Base-by-base conservation (phyloP, 2,113 vertebrate genomes). In the Orthochromis malagaraziensis region DNA sequence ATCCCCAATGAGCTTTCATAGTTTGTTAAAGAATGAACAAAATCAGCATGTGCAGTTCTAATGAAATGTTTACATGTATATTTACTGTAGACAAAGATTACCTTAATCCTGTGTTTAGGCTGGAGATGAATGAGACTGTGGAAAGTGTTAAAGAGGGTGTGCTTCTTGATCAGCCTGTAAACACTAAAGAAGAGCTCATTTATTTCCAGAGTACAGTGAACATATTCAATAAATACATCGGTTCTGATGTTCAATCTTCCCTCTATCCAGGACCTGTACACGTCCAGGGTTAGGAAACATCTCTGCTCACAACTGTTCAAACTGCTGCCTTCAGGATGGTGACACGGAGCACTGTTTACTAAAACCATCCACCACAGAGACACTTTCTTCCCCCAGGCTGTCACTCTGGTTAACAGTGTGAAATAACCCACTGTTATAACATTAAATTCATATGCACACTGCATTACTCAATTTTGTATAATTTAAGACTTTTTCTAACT, bases 1-100 rank as follows among this genome's bases (percentile, higher is more conserved):
- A 6, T 54, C n/a, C 0, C 0, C 51, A 11, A 1, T 54, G 1
- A 54, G 51, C 51, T 54, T 21, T 4, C 1, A 11, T 4, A 54
- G 51, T 21, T 54, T 54, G 51, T 12, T 54, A 54, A 1, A 21
- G 3, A 54, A 6, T 2, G n/a, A 53, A 53, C 5, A 53, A 54
- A 54, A 11, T 21, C 9, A 54, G n/a, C 51, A 21, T 11, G 51
- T 2, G 10, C n/a, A 54, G 5, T 54, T 54, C 5, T 21, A 54
- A 21, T 54, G 10, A 51, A 51, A 54, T 54, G 5, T 21, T 54
- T 2, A 54, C 0, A 54, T 54, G 6, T 54, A 54, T 21, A 54
- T 54, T 54, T 54, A 54, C n/a, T 54, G 10, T 54, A 54, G 5
- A 54, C 12, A 21, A 21, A 12, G n/a, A 12, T 54, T 1, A 53